Evolutionary conservation across 2,113 vertebrate genomes (phyloP).

Genomic region (Nymphicus hollandicus): DNA sequence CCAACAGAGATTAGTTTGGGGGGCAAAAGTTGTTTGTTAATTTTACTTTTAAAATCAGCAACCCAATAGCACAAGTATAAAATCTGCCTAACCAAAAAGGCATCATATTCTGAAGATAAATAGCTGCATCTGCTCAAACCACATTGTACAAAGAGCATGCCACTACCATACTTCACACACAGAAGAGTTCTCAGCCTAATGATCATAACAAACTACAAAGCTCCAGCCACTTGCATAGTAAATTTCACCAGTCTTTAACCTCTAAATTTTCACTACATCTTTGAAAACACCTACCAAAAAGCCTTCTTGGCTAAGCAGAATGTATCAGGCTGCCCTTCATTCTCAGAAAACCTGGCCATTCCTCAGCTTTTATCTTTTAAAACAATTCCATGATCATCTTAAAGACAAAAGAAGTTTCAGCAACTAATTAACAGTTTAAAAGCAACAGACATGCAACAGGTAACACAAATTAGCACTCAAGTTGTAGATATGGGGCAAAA

Average conservation of each 20-base stretch:
- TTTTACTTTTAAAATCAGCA: background rate
- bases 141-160: background rate
- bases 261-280: background rate
- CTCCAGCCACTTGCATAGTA: background rate
- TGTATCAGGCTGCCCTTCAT: background rate
- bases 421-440: background rate
- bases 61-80: background rate
- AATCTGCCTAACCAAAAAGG: background rate
- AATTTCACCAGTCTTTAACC: background rate
- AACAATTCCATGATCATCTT: background rate
- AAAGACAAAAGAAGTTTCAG: background rate
- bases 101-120: background rate
- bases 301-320: background rate
- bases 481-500: rapidly evolving
- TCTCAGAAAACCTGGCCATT: background rate
- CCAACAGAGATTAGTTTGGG: background rate
- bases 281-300: background rate
- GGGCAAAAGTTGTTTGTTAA: background rate
- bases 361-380: background rate
- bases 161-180: background rate
- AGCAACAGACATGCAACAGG: background rate
- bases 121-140: background rate
- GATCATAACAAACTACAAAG: background rate
- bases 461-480: background rate
- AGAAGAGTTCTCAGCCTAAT: background rate